Percentiles rank a stretch among this genome's conserved stretches.
phyloP scores from a whole-genome alignment of 2,888 invertebrate genomes.

The Amblyjoppa proteus region DNA sequence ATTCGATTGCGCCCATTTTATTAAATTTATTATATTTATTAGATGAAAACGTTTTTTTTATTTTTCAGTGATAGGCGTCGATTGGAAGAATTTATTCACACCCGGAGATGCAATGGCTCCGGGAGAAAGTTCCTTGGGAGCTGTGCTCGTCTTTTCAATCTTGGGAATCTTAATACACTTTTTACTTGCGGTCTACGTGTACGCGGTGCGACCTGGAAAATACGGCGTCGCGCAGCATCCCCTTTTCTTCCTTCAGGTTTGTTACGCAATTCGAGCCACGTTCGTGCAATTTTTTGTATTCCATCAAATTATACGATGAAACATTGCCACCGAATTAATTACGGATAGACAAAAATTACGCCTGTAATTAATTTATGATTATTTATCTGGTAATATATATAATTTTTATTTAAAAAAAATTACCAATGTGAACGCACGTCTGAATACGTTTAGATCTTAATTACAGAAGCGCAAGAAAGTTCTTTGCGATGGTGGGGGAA shows the following conservation, averaged over 20 bases:
- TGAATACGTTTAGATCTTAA: neutral
- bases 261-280: constrained; percentile 46
- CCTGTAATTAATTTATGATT: too few relatives aligned
- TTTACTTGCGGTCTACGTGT: constrained; percentile 93
- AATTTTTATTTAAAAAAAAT: too few relatives aligned
- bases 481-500: constrained; percentile 73
- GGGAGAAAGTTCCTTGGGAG: constrained; percentile 86
- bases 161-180: constrained; percentile 90
- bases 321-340: too few relatives aligned
- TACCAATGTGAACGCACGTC: too few relatives aligned
- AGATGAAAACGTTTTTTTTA: neutral
- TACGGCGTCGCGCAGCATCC: constrained; percentile 93
- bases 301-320: too few relatives aligned
- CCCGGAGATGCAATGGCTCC: constrained; percentile 76
- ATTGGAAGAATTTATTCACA: constrained; percentile 85
- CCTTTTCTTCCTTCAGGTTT: constrained; percentile 88
- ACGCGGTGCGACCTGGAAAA: constrained; percentile 94
- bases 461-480: constrained; percentile 80
- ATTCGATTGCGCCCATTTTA: too few relatives aligned
- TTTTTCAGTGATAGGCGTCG: constrained; percentile 84
- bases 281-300: too few relatives aligned
- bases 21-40: neutral
- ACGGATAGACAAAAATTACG: too few relatives aligned
- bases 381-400: too few relatives aligned
- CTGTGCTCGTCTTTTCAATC: constrained; percentile 90